These are phyloP conservation scores for Mylabris sibirica DNA, from an alignment of 2,888 invertebrate species.

Conservation along the genomic window DNA sequence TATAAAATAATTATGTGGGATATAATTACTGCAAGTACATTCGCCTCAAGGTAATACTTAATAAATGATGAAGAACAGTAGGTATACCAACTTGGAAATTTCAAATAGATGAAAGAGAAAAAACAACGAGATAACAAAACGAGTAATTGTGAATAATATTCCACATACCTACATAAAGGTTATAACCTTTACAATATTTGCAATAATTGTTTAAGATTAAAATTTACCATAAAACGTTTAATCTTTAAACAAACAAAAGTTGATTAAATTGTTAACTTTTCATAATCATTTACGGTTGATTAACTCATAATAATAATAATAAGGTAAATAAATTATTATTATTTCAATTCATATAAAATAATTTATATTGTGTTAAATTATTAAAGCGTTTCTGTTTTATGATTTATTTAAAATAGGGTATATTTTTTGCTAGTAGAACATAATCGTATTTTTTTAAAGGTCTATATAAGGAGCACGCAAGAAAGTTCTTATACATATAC, in stretches of 20 bases:
- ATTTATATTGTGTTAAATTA: neutral
- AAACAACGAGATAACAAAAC: slow-evolving; percentile 10
- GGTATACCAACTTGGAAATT: neutral
- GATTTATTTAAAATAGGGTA: neutral
- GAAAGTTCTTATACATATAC: neutral
- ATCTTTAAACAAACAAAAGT: neutral
- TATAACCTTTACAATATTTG: neutral
- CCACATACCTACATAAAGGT: neutral
- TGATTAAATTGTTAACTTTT: slow-evolving; percentile 14
- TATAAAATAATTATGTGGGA: slow-evolving; percentile 34
- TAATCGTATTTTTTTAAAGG: neutral
- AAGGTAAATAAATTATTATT: too few species aligned
- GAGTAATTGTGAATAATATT: neutral
- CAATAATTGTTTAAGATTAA: neutral
- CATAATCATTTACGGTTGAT: neutral
- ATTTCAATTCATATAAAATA: too few species aligned
- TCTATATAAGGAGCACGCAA: neutral
- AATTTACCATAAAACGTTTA: neutral
- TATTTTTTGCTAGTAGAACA: neutral
- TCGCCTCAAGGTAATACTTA: slow-evolving; percentile 34
- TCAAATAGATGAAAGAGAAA: neutral
- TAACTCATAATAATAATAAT: slow-evolving; percentile 12
- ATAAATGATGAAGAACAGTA: slow-evolving; percentile 26
- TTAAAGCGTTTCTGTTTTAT: neutral
- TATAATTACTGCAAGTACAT: slow-evolving; percentile 35